Evolutionary conservation across 1,140 invertebrate species (phyloP), one percentile per base, ranked within the genome.

Genomic region (Dolichoris vasculosae): DNA sequence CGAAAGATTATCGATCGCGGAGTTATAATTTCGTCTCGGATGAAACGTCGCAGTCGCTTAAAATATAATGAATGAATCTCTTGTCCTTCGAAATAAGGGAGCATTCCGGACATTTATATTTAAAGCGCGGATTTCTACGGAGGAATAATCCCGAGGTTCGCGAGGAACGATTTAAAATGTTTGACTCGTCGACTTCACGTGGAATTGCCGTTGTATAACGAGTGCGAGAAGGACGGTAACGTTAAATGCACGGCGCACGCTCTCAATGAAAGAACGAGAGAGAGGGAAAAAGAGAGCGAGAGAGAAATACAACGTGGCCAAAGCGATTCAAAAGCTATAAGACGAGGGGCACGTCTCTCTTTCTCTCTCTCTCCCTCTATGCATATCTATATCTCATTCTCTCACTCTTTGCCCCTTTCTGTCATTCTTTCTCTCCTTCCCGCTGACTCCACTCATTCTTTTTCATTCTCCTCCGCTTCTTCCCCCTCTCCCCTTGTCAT

Each of bases 261-360:
- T 32, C 76, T 48, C 51, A 48, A 38, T 79, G 55, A 40, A 17
- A 35, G 20, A 79, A 20, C 2, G 35, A 79, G 43, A 38, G 51
- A 63, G 51, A 43, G 51, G 63, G 23, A 78, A 38, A 63, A n/a
- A 51, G 75, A 30, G 75, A 76, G 75, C 30, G 75, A 76, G 43
- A 30, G n/a, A 43, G 32, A 59, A n/a, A 32, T 23, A 38, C 32
- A 63, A 51, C 35, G 51, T 63, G 78, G 38, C 32, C n/a, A 40
- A 79, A 63, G 38, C 55, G 55, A 67, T 79, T 79, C 59, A 80
- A 67, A 76, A 63, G 78, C 78, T 67, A 46, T 67, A 46, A 80
- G 78, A 30, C 59, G 78, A 80, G 46, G 35, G 51, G 51, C n/a
- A 76, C 76, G 43, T 55, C 55, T 64, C 7, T 48, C 51, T 64